Base-by-base conservation (phyloP, 2,113 vertebrate species). In the Cinclus cinclus region DNA sequence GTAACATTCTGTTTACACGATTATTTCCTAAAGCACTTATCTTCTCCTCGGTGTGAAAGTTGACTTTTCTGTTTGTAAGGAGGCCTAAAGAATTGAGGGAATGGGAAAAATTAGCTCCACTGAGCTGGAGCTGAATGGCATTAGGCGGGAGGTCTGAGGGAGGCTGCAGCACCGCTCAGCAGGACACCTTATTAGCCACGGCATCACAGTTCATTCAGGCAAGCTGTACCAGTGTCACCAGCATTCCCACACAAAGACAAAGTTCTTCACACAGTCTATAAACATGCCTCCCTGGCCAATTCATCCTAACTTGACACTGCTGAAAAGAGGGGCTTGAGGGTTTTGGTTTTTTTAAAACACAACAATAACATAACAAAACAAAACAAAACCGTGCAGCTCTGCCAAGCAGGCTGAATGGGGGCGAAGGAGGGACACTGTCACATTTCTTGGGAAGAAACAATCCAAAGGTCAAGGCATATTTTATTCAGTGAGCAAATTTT, bases 1-100 rank as follows among this genome's bases (percentile, higher is more conserved):
- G 98, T 99, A 99, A 99, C 98, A 97, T 97, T 98, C 98, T 99
- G 98, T 99, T 99, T 99, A 99, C 98, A 99, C 35, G 98, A 98
- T 98, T 97, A 97, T 98, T 98, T 99, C 98, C 98, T 99, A 98
- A 99, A 99, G 98, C 98, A 98, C 98, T 98, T 98, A 97, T 98
- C 98, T 98, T 97, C 98, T 98, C 97, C 94, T 97, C 97, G 97
- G 97, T 98, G 98, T 98, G 98, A 99, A 98, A 98, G 98, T 98
- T 98, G 98, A 99, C 98, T 99, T 99, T 98, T 97, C 97, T 95
- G 97, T 98, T 98, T 98, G 98, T 98, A 94, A 97, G 93, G 96
- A 95, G 95, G 84, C 90, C 94, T 95, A 96, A 98, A 98, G 98
- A 99, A 98, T 98, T 97, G 98, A 97, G 90, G 97, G 97, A 97